Base-by-base conservation (phyloP, 2,797 vertebrate species). In the Bovichtus diacanthus region DNA sequence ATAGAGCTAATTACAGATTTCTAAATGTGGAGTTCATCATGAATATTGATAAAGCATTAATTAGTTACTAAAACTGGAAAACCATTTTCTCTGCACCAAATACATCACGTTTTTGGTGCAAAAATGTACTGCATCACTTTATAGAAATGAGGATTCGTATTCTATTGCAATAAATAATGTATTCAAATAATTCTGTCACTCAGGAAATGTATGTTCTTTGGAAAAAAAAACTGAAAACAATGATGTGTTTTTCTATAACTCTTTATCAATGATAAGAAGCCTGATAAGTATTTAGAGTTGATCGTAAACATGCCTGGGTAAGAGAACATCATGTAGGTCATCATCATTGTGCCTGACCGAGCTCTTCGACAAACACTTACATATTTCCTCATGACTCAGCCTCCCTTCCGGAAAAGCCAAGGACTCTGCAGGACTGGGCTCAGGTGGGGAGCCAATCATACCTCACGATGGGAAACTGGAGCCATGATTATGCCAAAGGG, bases 41-140 rank as follows among this genome's bases (percentile, higher is more conserved):
- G 93, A 95, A 95, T 94, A 95, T 95, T 95, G 93, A 94, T 95
- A 93, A 92, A 90, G 86, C 89, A 94, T 95, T 95, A 95, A 95
- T 96, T 94, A 94, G 93, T 89, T 95, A 86, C 94, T 94, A 94
- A 93, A 95, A 94, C 76, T 91, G 94, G 91, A 91, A 89, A 91
- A 92, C 90, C 89, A 90, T 92, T 93, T 93, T 92, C 92, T 91
- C 88, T 89, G 84, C 81, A 88, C 87, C 87, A 94, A 95, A 95
- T 94, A 92, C 90, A 86, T 92, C 85, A 92, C 82, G 88, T 93
- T 93, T 92, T 87, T 88, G 58, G 84, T 90, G 70, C 85, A 88
- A 87, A 93, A 89, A 80, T 85, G 77, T 78, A 85, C 79, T 77
- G 78, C 69, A 88, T 86, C 86, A 76, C 67, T 76, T 77, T 31